Conservation (phyloP, 2,113 vertebrate genomes). For the Ahaetulla prasina region DNA sequence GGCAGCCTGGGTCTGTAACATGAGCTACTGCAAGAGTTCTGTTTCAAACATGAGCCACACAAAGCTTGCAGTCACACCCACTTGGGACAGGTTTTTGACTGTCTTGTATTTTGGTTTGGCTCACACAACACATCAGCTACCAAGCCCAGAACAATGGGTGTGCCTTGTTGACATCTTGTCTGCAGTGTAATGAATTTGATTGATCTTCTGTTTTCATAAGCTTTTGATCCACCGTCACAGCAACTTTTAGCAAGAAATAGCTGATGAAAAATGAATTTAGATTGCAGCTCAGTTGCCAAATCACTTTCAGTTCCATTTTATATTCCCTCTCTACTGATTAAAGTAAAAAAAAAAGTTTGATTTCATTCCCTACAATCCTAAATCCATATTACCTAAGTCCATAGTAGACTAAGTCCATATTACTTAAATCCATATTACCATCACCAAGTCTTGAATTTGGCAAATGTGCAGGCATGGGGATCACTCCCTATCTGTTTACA, state of each 20-base stretch:
- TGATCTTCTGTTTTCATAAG: conserved; percentile 45
- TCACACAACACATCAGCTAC: conserved; percentile 61
- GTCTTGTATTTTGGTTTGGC: conserved; percentile 61
- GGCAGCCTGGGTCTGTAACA: conserved; percentile 44
- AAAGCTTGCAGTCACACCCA: conserved; percentile 48
- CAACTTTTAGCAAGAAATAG: conserved; percentile 30
- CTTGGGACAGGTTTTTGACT: conserved; percentile 52
- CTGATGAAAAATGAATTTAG: conserved; percentile 26
- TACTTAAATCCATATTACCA: neutral
- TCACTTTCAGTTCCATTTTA: neutral
- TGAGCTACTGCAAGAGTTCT: conserved; percentile 45
- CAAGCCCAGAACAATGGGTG: conserved; percentile 68
- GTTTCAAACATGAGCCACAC: conserved; percentile 42
- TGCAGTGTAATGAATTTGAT: conserved; percentile 48
- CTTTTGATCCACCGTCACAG: conserved; percentile 52
- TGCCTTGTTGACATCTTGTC: conserved; percentile 68
- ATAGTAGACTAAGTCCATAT: neutral
- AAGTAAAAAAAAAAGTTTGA: neutral
- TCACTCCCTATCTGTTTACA: neutral
- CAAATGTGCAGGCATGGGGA: neutral
- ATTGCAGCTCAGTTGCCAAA: neutral
- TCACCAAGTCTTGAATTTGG: neutral
- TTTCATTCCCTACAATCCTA: neutral
- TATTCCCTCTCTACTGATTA: neutral
- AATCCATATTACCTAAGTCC: no score